Base-by-base conservation (phyloP, 2,888 invertebrate species). In the Ganaspis brasiliensis region DNA sequence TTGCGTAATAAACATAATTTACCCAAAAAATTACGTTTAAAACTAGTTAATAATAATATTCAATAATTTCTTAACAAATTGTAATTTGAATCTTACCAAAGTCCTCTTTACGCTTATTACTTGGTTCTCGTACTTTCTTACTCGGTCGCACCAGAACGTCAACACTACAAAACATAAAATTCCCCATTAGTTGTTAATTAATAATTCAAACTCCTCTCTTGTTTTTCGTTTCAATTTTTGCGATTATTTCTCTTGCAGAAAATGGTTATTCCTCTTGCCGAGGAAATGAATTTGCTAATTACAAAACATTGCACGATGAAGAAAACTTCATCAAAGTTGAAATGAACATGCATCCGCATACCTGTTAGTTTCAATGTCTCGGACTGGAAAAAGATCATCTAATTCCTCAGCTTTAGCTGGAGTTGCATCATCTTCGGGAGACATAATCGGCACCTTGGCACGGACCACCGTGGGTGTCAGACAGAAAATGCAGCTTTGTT, bases 401-500 rank as follows among this genome's bases (percentile, higher is more conserved):
- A 24, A 24, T 67, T 67, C 67, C 45, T 67, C 8, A n/a, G 45
- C 67, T 45, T n/a, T 6, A n/a, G 45, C 67, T 45, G 6, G 67
- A 45, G 45, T 67, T 40, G 45, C 67, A 67, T 21, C n/a, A 45
- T 67, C 67, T 67, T 9, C 45, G 21, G 21, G 21, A 24, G 26
- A 67, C 67, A 67, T 67, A 67, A 67, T 63, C 74, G 55, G 55
- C 71, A 35, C 57, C 67, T 57, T 40, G 56, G 37, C 61, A 63
- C 31, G 73, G 80, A 78, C 76, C 81, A 77, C 76, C 79, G 77
- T 31, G 79, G 67, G 77, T 77, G 79, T 70, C 21, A 55, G 76
- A 71, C 63, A 75, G 75, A 57, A 72, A 52, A 70, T 75, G 77
- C 71, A 72, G 59, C 3, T 74, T 56, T 71, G 67, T 74, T 71